These are phyloP conservation scores for Catocala fraxini DNA, from an alignment of 2,888 invertebrate species.

Conservation along the genomic window DNA sequence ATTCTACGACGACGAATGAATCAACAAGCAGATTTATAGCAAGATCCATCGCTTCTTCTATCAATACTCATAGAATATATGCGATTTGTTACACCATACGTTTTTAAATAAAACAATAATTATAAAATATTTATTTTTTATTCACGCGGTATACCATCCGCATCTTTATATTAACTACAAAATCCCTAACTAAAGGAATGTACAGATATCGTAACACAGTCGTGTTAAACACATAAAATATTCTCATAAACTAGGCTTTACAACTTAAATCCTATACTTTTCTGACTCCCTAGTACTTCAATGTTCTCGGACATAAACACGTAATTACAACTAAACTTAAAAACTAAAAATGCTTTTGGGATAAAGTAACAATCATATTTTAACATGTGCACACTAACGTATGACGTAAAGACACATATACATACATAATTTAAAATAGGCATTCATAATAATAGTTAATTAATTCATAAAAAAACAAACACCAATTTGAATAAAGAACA, in stretches of 20 bases:
- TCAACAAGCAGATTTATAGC: too few species aligned
- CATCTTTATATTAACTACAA: conserved; percentile 32
- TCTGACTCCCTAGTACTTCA: conserved; percentile 9
- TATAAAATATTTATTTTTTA: conserved; percentile 36
- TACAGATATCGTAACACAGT: conserved; percentile 36
- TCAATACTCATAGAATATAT: too few species aligned
- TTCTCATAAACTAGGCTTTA: conserved; percentile 12
- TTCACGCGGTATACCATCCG: conserved; percentile 40
- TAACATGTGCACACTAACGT: conserved; percentile 2
- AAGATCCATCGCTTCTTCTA: too few species aligned
- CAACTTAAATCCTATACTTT: conserved; percentile 20
- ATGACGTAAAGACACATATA: not conserved
- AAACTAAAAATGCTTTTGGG: conserved; percentile 44
- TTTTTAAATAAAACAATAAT: conserved; percentile 26
- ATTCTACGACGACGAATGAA: too few species aligned
- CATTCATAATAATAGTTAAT: too few species aligned
- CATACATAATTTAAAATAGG: too few species aligned
- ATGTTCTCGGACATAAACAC: conserved; percentile 1
- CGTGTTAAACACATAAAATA: conserved; percentile 29
- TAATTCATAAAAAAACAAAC: not conserved
- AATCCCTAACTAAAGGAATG: conserved; percentile 48
- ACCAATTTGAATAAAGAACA: conserved; percentile 9
- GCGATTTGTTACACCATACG: too few species aligned
- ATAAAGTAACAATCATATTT: conserved; percentile 12
- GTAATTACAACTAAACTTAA: conserved; percentile 24